These are phyloP conservation scores for Elmis aenea DNA, from an alignment of 2,888 invertebrate genomes.

Conservation along the genomic window DNA sequence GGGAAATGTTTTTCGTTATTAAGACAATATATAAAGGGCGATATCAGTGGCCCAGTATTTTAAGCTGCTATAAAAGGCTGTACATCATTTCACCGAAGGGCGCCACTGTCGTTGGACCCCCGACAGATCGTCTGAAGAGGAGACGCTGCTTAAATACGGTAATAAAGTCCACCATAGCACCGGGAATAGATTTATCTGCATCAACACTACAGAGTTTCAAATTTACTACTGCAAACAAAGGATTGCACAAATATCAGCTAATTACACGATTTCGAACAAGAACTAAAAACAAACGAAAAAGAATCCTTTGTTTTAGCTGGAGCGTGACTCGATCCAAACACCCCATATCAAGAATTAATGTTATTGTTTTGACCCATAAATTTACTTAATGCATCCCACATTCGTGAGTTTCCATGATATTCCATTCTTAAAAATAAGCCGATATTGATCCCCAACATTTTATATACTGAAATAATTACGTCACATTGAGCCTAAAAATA, in stretches of 20 bases:
- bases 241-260: slow-evolving; percentile 27
- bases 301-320: slow-evolving; percentile 7
- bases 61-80: slow-evolving; percentile 13
- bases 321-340: slow-evolving; percentile 10
- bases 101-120: slow-evolving; percentile 29
- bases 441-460: no score
- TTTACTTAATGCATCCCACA: slow-evolving; percentile 25
- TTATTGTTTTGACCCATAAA: slow-evolving; percentile 31
- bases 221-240: slow-evolving; percentile 19
- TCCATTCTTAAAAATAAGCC: slow-evolving; percentile 26
- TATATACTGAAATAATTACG: no score
- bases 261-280: slow-evolving; percentile 29
- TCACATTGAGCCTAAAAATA: no score
- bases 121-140: slow-evolving; percentile 24
- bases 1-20: no score
- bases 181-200: slow-evolving; percentile 12
- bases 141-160: slow-evolving; percentile 32
- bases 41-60: slow-evolving; percentile 11
- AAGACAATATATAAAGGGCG: no score
- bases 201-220: slow-evolving; percentile 6
- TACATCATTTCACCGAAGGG: slow-evolving; percentile 26
- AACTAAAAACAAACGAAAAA: slow-evolving; percentile 8
- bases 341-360: slow-evolving; percentile 25
- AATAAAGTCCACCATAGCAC: slow-evolving; percentile 29
- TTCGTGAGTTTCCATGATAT: slow-evolving; percentile 32